Evolutionary conservation across 2,888 invertebrate genomes (phyloP), one percentile per base, ranked within the genome.

Genomic region (Heterodera filipjevi): DNA sequence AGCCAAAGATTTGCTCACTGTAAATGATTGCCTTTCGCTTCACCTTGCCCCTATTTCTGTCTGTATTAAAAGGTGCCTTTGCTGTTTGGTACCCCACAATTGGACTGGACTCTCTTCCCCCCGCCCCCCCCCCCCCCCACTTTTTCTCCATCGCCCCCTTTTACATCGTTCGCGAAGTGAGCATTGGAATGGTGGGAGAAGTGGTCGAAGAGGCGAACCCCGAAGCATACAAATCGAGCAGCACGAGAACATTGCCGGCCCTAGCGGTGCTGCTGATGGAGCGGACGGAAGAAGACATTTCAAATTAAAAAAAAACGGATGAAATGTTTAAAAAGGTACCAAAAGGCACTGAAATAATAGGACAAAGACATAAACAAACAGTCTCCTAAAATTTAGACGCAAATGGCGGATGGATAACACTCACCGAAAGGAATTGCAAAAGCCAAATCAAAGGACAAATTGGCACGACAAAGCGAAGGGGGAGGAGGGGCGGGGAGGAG

Each of bases 201-300:
- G 85, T 81, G 27, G 82, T 82, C 81, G 85, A 85, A 19, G 81
- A 75, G 44, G 87, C 88, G 79, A 89, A 86, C 16, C 88, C 88
- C n/a, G 86, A 85, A 33, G 86, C 84, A 77, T 87, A 88, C 64
- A 88, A 79, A 77, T 89, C 86, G 39, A 88, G 83, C 44, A 88
- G 79, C 2, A 85, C 87, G 66, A 88, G 81, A 1, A 88, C 88
- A 77, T 84, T 84, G n/a, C 79, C 82, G 66, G 75, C 66, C 12
- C 75, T 64, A 33, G 53, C 74, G 27, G 75, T 53, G 59, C 59
- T 75, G 33, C 66, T 64, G 35, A 75, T 75, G 66, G 75, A 75
- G 46, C 66, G 44, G 35, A 75, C 59, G 66, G 75, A 75, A n/a
- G 77, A 71, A n/a, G 77, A 71, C 77, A 77, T 71, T 77, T 22